Evolutionary conservation across 30 jellyfish, hydroid and myxozoan genomes (phyloP).

Genomic region (Turritopsis rubra): DNA sequence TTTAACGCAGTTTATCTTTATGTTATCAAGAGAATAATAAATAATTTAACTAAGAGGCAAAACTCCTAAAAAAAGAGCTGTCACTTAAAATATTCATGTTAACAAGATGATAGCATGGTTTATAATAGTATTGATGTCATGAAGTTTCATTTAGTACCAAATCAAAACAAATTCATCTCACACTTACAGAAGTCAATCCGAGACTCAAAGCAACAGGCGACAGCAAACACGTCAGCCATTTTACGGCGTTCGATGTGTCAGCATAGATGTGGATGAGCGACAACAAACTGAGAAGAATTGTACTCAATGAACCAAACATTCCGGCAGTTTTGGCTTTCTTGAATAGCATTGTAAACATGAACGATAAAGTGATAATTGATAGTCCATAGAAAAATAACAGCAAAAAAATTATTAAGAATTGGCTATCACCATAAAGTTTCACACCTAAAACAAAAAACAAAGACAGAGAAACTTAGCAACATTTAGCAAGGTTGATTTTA

Average conservation of each 20-base stretch:
- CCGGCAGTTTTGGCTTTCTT: conserved; percentile 73
- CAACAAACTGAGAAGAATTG: conserved; percentile 47
- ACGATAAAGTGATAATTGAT: conserved; percentile 69
- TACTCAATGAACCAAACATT: conserved; percentile 67
- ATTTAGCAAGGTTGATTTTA: background rate
- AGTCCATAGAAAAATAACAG: conserved; percentile 65
- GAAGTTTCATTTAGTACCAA: too few relatives aligned
- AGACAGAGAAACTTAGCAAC: too few relatives aligned
- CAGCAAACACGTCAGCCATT: conserved; percentile 77
- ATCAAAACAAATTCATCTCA: background rate
- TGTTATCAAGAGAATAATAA: too few relatives aligned
- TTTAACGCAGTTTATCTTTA: too few relatives aligned
- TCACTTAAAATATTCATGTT: too few relatives aligned
- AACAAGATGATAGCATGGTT: too few relatives aligned
- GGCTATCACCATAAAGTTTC: conserved; percentile 59
- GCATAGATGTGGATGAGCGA: conserved; percentile 60
- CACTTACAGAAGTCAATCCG: conserved; percentile 48
- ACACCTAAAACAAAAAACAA: conserved; percentile 23
- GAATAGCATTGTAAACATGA: conserved; percentile 65
- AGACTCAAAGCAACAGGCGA: conserved; percentile 86
- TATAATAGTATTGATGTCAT: too few relatives aligned
- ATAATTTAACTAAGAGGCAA: too few relatives aligned
- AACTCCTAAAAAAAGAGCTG: too few relatives aligned
- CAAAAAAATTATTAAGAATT: conserved; percentile 61
- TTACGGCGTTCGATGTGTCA: conserved; percentile 77